Base-by-base conservation (phyloP, 2,888 invertebrate genomes). In the Macrophya alboannulata region DNA sequence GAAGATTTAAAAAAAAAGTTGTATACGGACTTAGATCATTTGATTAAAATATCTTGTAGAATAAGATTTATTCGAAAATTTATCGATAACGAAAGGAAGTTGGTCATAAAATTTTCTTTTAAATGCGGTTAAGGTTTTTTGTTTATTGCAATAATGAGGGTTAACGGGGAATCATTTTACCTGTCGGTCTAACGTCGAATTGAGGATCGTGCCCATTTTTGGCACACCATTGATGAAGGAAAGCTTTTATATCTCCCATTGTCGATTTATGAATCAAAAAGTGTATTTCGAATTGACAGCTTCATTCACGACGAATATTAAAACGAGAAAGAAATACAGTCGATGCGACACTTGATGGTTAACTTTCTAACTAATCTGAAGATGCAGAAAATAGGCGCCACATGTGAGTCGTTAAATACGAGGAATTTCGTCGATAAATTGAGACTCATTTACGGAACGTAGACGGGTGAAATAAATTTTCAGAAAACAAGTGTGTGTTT, bases 191-290 rank as follows among this genome's bases (percentile, higher is more conserved):
- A 86, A 97, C 96, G 90, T 98, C 97, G 92, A 98, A 99, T 9
- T 94, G 93, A 0, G 98, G 98, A 31, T 96, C 96, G 4, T 96
- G 92, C 88, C 96, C 95, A 90, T 96, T 97, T 93, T 98, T 98
- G 21, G 97, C 95, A 91, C 98, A 97, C 97, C 97, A 99, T 86
- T 97, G 96, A 93, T 98, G 97, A 15, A 99, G 95, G 94, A 97
- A 98, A 4, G 98, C 96, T 94, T 99, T 99, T n/a, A 97, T 94
- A 91, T 97, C 97, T 85, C 94, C 94, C 95, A 95, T 95, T 86
- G 12, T 1, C 43, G 25, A 0, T 43, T 74, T 21, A 9, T n/a
- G 25, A 51, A 37, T 55, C 0, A 10, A 8, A 5, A 21, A 62
- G 8, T 40, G 31, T 8, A 43, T 21, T 17, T 31, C 59, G 17